Base-by-base conservation (phyloP, 2,888 invertebrate species). In the Stenichneumon culpator region DNA sequence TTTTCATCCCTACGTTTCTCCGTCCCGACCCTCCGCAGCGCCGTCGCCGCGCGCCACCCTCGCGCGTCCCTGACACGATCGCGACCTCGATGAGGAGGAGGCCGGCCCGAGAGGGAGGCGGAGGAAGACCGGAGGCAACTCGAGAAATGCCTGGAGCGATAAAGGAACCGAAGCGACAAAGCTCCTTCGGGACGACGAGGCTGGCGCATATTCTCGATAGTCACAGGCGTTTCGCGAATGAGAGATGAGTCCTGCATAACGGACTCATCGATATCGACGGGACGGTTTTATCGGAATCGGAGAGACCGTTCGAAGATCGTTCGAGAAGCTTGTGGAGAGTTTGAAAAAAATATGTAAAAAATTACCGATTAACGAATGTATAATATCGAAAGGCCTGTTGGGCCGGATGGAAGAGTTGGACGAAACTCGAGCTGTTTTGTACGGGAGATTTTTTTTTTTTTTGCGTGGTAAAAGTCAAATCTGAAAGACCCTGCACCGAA, bases 91-190 rank as follows among this genome's bases (percentile, higher is more conserved):
- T 70, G 78, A 63, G 44, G 36, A 79, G 44, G 50, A 77, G 75
- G 52, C 69, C 60, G 57, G 47, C 28, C 32, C 22, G 32, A 39
- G 60, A 77, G 44, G 22, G 52, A 36, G 16, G 47, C 39, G 47
- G 22, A 36, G 16, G 47, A 19, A 60, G 54, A 79, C 47, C 32
- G 54, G 44, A 65, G n/a, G 16, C 14, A 47, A 78, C 82, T 75
- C 70, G 74, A 79, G 47, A 82, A 67, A 65, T 77, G 14, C 77
- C 73, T 11, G 73, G 68, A 22, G 36, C 68, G 54, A 67, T 68
- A 78, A 80, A 82, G 83, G 80, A 77, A 77, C 44, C 73, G n/a
- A 67, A 6, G 22, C 67, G 52, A 47, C 72, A 80, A 82, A 86
- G 83, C 73, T 65, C 47, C 39, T 67, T 77, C 72, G 77, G 52